Conservation (phyloP, 2,113 vertebrate species). For the Daphoenositta chrysoptera region DNA sequence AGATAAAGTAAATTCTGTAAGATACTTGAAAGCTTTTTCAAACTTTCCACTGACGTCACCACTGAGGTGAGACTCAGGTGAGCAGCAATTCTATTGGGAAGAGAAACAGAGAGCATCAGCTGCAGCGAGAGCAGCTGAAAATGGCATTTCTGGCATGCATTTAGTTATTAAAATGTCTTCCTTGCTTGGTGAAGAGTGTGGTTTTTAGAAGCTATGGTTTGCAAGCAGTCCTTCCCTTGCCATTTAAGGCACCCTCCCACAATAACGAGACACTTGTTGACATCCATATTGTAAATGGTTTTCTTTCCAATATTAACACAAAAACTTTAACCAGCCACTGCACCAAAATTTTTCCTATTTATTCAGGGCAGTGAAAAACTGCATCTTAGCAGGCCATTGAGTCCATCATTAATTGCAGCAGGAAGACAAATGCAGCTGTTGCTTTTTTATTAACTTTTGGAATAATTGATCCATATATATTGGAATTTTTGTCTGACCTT, state of each 20-base stretch:
- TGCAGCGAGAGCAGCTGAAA: not conserved
- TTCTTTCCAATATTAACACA: not conserved
- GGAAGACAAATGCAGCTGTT: not conserved
- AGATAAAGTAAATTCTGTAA: not conserved
- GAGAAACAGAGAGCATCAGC: not conserved
- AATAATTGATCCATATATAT: not conserved
- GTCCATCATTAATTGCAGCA: not conserved
- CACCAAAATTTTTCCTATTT: not conserved
- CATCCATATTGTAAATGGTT: not conserved
- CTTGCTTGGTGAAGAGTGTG: not conserved
- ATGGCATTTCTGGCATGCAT: not conserved
- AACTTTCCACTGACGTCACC: not conserved
- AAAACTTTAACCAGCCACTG: not conserved
- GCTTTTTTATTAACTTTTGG: not conserved
- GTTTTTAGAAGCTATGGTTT: not conserved
- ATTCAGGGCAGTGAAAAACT: not conserved
- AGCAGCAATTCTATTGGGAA: not conserved
- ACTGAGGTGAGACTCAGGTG: not conserved
- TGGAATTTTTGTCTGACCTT: not conserved
- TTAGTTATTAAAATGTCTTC: not conserved
- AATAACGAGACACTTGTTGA: not conserved
- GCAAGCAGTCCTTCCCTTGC: not conserved
- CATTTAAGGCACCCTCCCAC: not conserved
- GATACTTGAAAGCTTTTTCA: not conserved
- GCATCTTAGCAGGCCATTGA: not conserved